These are phyloP conservation scores for Nephotettix cincticeps DNA, from an alignment of 1,140 invertebrate genomes.

Conservation along the genomic window DNA sequence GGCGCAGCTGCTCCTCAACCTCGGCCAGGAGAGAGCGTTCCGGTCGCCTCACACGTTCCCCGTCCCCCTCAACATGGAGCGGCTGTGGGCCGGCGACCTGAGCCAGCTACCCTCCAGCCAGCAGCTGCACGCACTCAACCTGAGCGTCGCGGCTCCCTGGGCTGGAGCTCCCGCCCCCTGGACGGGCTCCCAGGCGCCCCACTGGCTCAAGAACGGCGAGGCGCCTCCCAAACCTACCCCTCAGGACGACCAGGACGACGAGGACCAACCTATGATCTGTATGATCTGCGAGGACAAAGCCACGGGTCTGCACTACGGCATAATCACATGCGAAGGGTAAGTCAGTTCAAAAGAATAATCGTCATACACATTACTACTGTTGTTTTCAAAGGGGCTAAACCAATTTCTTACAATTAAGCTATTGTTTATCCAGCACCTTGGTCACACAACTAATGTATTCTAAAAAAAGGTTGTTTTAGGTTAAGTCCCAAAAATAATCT, in stretches of 20 bases:
- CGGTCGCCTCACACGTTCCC: constrained; percentile 49
- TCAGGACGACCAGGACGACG: constrained; percentile 69
- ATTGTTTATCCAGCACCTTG: too few relatives aligned
- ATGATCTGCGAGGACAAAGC: constrained; percentile 98
- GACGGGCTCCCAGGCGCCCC: constrained; percentile 34
- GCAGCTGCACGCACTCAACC: constrained; percentile 76
- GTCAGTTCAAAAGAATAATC: too few relatives aligned
- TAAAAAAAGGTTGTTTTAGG: too few relatives aligned
- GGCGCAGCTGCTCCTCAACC: constrained; percentile 76
- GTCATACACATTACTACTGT: too few relatives aligned
- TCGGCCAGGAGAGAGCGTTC: constrained; percentile 52
- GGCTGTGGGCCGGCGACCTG: constrained; percentile 83
- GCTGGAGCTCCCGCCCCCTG: constrained; percentile 46
- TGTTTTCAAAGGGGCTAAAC: too few relatives aligned
- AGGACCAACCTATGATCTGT: constrained; percentile 93
- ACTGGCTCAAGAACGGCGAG: constrained; percentile 45
- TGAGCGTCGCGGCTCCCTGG: constrained; percentile 42
- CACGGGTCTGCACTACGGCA: constrained; percentile 96
- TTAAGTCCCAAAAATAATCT: too few relatives aligned
- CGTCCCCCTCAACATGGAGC: constrained; percentile 84
- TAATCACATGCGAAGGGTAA: constrained; percentile 95
- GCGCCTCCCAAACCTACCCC: constrained; percentile 33
- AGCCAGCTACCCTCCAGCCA: constrained; percentile 73
- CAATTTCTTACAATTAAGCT: too few relatives aligned
- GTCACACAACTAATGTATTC: too few relatives aligned